Evolutionary conservation across 2,113 vertebrate species (phyloP).

Genomic region (Enhydra lutris): DNA sequence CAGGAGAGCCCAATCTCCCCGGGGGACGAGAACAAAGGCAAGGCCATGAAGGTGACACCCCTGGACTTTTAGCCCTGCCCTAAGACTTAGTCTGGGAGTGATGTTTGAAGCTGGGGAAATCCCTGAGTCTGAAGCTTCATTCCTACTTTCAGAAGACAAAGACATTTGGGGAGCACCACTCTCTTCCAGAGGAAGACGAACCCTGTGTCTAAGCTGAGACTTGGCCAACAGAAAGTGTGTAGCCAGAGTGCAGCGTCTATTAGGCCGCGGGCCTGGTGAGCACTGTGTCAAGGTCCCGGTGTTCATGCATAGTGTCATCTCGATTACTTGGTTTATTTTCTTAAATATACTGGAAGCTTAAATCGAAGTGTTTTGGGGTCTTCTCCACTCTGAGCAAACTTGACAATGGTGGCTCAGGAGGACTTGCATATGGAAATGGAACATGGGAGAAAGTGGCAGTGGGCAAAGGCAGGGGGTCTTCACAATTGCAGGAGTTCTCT

Average conservation of each 20-base stretch:
- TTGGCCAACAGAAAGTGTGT: not conserved
- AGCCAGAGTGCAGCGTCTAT: not conserved
- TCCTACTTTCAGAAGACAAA: not conserved
- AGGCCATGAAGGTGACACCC: not conserved
- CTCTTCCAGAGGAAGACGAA: not conserved
- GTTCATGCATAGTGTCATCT: not conserved
- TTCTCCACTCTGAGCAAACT: not conserved
- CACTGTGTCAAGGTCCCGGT: not conserved
- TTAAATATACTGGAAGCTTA: not conserved
- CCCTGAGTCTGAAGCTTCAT: not conserved
- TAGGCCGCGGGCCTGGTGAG: not conserved
- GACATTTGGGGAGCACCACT: too few relatives aligned
- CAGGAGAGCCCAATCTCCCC: not conserved
- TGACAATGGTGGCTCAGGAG: not conserved
- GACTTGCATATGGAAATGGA: not conserved
- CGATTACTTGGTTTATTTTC: not conserved
- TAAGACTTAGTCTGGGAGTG: not conserved
- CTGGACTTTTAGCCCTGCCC: not conserved
- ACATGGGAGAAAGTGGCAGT: not conserved
- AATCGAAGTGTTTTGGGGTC: not conserved
- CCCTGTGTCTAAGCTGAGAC: not conserved
- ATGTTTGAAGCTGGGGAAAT: not conserved
- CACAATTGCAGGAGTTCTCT: not conserved
- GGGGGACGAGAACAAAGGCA: not conserved
- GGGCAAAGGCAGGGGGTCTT: not conserved